Evolutionary conservation across 2,797 vertebrate species (phyloP).

Genomic region (Fundulus diaphanus): DNA sequence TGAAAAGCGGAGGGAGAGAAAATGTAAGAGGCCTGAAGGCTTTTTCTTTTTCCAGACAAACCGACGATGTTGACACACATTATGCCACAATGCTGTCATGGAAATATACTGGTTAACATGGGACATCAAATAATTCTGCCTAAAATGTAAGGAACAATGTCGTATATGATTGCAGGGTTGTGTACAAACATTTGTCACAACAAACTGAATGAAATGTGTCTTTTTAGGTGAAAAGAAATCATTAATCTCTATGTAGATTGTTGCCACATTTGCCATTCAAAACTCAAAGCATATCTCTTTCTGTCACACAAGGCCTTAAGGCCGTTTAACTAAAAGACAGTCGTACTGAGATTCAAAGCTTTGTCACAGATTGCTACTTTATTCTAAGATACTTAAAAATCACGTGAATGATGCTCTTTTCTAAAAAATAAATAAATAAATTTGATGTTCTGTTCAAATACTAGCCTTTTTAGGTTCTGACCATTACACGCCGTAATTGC

Average conservation of each 20-base stretch:
- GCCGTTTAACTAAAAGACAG: neutral
- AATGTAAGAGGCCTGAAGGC: conserved; percentile 66
- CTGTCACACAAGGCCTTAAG: neutral
- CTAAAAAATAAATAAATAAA: neutral
- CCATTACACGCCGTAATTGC: neutral
- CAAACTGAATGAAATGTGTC: conserved; percentile 12
- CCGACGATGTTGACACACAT: conserved; percentile 70
- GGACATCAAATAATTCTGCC: conserved; percentile 51
- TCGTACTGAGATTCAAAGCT: neutral
- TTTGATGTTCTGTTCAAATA: neutral
- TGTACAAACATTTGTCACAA: conserved; percentile 25
- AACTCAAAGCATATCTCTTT: neutral
- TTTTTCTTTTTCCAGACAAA: conserved; percentile 56
- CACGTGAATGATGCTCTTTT: neutral
- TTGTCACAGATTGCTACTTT: neutral
- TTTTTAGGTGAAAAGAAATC: neutral
- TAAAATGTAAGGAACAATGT: conserved; percentile 49
- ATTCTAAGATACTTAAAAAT: neutral
- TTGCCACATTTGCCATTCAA: neutral
- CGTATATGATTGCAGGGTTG: conserved; percentile 9
- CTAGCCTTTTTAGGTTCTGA: neutral
- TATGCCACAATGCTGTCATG: conserved; percentile 62
- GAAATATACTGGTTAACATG: conserved; percentile 69
- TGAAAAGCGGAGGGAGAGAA: conserved; percentile 66
- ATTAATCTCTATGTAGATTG: conserved; percentile 4